Conservation (phyloP, 53 echinoderm and acorn worm species). For the Luidia sarsii region DNA sequence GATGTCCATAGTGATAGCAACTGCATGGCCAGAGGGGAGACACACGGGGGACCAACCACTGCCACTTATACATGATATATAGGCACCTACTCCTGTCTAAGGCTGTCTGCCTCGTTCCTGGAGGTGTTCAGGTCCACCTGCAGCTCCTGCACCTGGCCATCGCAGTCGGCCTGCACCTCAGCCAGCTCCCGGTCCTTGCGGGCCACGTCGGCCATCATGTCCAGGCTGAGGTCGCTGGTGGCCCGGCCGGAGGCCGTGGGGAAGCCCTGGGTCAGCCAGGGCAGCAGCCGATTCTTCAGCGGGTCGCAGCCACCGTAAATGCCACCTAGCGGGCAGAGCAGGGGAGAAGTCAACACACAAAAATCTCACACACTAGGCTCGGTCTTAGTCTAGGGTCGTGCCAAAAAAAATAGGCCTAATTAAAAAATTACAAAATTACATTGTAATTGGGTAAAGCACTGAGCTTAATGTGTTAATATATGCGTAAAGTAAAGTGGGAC, state of each 20-base stretch:
- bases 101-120: slow-evolving; percentile 62
- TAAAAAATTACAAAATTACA: not conserved
- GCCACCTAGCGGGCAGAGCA: slow-evolving; percentile 67
- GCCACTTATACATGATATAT: too few species aligned
- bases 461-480: not conserved
- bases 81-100: slow-evolving; percentile 72
- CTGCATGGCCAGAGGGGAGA: not conserved
- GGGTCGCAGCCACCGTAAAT: slow-evolving; percentile 90
- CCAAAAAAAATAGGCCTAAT: too few species aligned
- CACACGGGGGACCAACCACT: not conserved
- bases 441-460: not conserved
- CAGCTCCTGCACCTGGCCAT: slow-evolving; percentile 74
- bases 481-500: not conserved
- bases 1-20: not conserved
- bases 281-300: slow-evolving; percentile 86
- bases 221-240: slow-evolving; percentile 74
- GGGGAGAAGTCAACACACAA: too few species aligned
- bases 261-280: slow-evolving; percentile 82
- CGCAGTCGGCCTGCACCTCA: slow-evolving; percentile 70
- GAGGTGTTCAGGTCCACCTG: slow-evolving; percentile 87
- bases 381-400: too few species aligned
- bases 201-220: slow-evolving; percentile 90
- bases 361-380: too few species aligned
- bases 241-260: slow-evolving; percentile 41
- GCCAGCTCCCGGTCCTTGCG: slow-evolving; percentile 81